Percentiles rank a stretch among this genome's conserved stretches.
Evolutionary conservation across 2,888 invertebrate species (phyloP).

Genomic region (Acanthopleura granulata): DNA sequence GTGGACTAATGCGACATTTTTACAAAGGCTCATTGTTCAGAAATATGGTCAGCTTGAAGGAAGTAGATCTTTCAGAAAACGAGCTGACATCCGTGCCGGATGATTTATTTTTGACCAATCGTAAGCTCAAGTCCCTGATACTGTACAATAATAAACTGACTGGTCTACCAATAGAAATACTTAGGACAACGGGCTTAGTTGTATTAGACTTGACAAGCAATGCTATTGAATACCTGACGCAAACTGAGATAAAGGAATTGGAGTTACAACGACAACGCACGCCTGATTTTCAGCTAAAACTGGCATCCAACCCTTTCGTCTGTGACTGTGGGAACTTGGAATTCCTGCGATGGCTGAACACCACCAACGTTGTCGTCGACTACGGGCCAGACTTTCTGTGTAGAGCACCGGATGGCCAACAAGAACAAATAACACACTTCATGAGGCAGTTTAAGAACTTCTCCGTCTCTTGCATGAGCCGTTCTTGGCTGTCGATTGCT

Average conservation of each 20-base stretch:
- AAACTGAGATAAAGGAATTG: neutral
- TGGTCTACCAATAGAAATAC: neutral
- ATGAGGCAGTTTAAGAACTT: neutral
- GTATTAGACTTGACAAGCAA: neutral
- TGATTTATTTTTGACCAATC: neutral
- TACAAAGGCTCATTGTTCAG: neutral
- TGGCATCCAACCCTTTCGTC: neutral
- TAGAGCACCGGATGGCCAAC: neutral
- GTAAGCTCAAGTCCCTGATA: neutral
- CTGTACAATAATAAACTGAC: slow-evolving; percentile 4
- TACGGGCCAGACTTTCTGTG: neutral
- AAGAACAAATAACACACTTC: neutral
- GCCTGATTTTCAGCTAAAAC: neutral
- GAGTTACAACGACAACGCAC: neutral
- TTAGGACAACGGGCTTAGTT: neutral
- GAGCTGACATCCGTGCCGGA: neutral
- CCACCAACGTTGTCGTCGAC: neutral
- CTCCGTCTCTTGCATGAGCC: neutral
- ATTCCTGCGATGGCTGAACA: slow-evolving; percentile 1
- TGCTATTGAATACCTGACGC: neutral
- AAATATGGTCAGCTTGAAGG: neutral
- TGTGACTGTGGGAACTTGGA: slow-evolving; percentile 8
- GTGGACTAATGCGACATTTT: neutral
- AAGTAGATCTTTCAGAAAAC: slow-evolving; percentile 1
- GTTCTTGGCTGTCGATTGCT: neutral